Conservation (phyloP, 2,113 vertebrate genomes). For the Cebidichthys violaceus region DNA sequence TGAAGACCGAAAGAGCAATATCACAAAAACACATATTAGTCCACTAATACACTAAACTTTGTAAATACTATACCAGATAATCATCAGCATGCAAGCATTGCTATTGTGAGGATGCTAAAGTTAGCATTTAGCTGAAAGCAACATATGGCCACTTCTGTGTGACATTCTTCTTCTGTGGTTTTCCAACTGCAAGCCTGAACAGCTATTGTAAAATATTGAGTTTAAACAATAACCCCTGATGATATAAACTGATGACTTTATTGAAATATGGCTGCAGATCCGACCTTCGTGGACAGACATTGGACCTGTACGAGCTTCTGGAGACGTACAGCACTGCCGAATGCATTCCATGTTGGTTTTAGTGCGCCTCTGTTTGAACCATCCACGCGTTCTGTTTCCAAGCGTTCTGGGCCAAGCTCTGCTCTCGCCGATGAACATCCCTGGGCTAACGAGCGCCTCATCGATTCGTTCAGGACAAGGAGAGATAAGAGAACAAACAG, state of each 20-base stretch:
- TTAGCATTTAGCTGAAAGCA: too few relatives aligned
- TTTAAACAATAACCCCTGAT: neutral
- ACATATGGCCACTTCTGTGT: too few relatives aligned
- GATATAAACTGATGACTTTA: neutral
- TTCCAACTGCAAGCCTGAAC: neutral
- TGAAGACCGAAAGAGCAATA: neutral
- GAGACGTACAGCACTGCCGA: neutral
- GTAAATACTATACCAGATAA: neutral
- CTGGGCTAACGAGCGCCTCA: constrained; percentile 69
- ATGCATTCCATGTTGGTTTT: constrained; percentile 16
- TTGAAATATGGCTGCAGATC: neutral
- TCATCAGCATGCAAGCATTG: neutral
- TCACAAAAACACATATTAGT: neutral
- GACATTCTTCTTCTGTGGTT: neutral
- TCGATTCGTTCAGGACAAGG: constrained; percentile 71
- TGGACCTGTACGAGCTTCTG: neutral
- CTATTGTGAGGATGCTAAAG: too few relatives aligned
- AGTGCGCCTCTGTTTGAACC: constrained; percentile 16
- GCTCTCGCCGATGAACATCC: constrained; percentile 60
- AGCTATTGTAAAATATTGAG: too few relatives aligned
- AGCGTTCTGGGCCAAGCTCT: constrained; percentile 41
- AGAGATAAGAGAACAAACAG: constrained; percentile 73
- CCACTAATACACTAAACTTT: neutral
- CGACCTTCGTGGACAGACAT: neutral
- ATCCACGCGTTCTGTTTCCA: neutral